These are phyloP conservation scores for Chaetodon auriga DNA, from an alignment of 2,113 vertebrate genomes.

Conservation along the genomic window DNA sequence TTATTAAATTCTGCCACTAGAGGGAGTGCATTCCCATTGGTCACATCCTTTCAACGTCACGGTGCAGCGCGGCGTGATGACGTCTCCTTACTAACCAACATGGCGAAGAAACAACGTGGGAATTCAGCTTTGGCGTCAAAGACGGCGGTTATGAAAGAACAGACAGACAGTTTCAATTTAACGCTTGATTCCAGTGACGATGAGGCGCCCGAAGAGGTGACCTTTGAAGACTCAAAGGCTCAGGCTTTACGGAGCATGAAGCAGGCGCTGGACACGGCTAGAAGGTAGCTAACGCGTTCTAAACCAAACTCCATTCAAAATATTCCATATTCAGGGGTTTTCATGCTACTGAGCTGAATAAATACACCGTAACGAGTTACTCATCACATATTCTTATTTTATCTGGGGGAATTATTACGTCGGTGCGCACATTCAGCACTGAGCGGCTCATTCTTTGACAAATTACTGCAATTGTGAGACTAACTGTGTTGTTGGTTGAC, in stretches of 20 bases:
- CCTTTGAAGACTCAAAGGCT: conserved; percentile 75
- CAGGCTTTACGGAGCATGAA: conserved; percentile 72
- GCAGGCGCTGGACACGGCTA: conserved; percentile 65
- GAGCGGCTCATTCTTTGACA: background rate
- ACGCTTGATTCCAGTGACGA: conserved; percentile 74
- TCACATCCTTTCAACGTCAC: background rate
- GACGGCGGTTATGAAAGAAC: background rate
- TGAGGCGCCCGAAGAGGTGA: conserved; percentile 82
- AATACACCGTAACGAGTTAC: fast-evolving
- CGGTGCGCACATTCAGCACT: fast-evolving
- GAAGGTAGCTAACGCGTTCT: conserved; percentile 66
- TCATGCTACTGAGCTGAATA: fast-evolving
- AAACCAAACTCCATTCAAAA: background rate
- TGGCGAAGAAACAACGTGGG: conserved; percentile 77
- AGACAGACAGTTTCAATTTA: background rate
- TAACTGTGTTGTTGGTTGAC: too few relatives aligned
- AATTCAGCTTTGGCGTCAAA: background rate
- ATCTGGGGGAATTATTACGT: fast-evolving
- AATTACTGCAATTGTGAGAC: background rate
- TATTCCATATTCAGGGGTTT: fast-evolving
- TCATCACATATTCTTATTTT: fast-evolving
- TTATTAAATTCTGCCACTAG: background rate
- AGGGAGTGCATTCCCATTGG: background rate
- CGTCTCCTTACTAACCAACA: conserved; percentile 28
- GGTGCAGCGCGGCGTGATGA: conserved; percentile 12